Evolutionary conservation across 2,113 vertebrate genomes (phyloP), one percentile per base, ranked within the genome.

Genomic region (Sardina pilchardus): DNA sequence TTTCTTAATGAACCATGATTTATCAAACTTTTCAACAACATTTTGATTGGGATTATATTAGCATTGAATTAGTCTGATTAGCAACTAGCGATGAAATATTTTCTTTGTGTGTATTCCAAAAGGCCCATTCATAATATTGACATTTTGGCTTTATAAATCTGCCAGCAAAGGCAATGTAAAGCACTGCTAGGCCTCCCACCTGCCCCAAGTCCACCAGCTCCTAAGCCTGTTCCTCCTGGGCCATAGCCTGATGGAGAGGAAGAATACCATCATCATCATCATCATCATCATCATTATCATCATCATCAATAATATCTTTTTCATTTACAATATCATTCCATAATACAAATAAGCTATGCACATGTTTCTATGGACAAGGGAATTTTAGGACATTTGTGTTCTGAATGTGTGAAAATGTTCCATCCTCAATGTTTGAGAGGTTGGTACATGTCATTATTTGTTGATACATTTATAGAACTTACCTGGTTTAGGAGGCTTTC

Each of bases 401-500:
- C 1, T 2, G 39, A 39, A 39, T 2, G 39, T 39, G 39, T 39
- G 39, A 39, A 39, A 39, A 1, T 39, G 39, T 39, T 39, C 39
- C 39, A 39, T 39, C 1, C 39, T 2, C 4, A 39, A 39, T 2
- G 39, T 1, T n/a, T n/a, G 39, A 2, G 39, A 39, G 39, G 39
- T 39, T 39, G 39, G 39, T 39, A 39, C 39, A 4, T 39, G 39
- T 39, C 39, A 39, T 39, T 39, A 4, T 39, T 39, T 39, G 39
- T 39, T 39, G 39, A 39, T 47, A 56, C 6, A 36, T 75, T 36
- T 16, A 24, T 19, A 53, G 10, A 10, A 6, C 88, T 88, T 81
- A 91, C 88, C 89, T 90, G 83, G 80, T 84, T 91, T 91, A 39
- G 88, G 84, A 24, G 91, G 82, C 43, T 90, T 90, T 75, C 81